Base-by-base conservation (phyloP, 2,113 vertebrate genomes). In the Forbesichthys papilliferus region DNA sequence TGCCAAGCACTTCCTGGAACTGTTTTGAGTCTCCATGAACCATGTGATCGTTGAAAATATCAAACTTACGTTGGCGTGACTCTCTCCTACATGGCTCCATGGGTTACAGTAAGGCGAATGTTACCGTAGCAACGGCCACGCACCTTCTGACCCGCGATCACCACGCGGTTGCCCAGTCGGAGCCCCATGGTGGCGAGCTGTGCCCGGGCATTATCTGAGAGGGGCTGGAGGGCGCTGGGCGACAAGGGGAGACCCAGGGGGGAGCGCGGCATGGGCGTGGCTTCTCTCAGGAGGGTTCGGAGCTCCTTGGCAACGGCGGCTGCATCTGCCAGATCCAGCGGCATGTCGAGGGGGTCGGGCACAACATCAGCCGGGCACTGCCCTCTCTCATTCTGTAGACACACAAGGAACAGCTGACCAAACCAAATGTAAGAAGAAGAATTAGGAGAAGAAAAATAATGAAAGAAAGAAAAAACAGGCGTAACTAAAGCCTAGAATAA, bases 101-200 rank as follows among this genome's bases (percentile, higher is more conserved):
- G 27, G 27, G 27, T 27, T 27, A 20, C 20, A 20, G 1, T 20
- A 20, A 27, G 27, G 27, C 2, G 27, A 27, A 27, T 27, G 27
- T 27, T 27, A 27, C 27, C 27, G 2, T 27, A 27, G 27, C 2
- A 27, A 27, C 27, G 27, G 11, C 11, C 56, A 77, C 84, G 0
- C 93, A 98, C 98, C 96, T 98, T 98, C 90, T 98, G 96, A 79
- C 96, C 95, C 27, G 96, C 96, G 7, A 99, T 98, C 71, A 98
- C 82, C n/a, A 99, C 96, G 5, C 95, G 93, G 82, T 98, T 95
- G 11, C 98, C 98, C 48, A 97, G 82, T 71, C 91, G 95, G 71
- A 99, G 80, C 58, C 95, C 96, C 66, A 96, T 93, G 0, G 92
- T 90, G 0, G 87, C 58, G 0, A 98, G 95, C 80, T 92, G 91